These are phyloP conservation scores for Tiliacea citrago DNA, from an alignment of 2,888 invertebrate genomes.

Conservation along the genomic window DNA sequence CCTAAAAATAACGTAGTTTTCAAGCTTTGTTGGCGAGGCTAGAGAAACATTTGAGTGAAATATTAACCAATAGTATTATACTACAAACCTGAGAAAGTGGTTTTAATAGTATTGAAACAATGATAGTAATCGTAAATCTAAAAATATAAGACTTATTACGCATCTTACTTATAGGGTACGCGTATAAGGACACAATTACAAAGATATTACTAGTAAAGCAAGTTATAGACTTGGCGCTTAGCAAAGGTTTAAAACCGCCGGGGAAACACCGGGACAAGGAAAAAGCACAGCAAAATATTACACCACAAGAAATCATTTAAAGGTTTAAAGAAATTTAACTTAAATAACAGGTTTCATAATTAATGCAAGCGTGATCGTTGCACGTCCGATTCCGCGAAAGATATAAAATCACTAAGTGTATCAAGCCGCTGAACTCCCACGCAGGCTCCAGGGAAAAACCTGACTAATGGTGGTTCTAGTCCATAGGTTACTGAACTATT, in stretches of 20 bases:
- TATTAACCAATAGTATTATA: neutral
- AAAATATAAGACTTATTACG: neutral
- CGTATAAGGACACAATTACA: neutral
- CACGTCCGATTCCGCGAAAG: constrained; percentile 40
- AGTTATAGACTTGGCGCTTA: neutral
- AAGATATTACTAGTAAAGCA: neutral
- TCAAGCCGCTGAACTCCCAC: constrained; percentile 49
- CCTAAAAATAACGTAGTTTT: neutral
- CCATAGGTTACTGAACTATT: constrained; percentile 42
- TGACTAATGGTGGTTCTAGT: constrained; percentile 3
- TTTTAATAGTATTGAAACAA: neutral
- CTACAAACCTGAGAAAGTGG: neutral
- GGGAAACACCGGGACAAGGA: constrained; percentile 41
- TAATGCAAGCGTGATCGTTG: constrained; percentile 21
- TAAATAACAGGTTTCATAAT: constrained; percentile 28
- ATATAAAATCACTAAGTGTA: constrained; percentile 52
- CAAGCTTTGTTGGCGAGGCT: neutral
- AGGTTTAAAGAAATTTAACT: neutral
- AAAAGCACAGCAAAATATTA: constrained; percentile 28
- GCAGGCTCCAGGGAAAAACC: constrained; percentile 52
- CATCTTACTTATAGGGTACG: neutral
- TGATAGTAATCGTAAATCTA: neutral
- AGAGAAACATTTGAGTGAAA: neutral
- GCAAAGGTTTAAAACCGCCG: neutral
- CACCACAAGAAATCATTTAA: neutral